Base-by-base conservation (phyloP, 2,113 vertebrate species). In the Dromaius novaehollandiae region DNA sequence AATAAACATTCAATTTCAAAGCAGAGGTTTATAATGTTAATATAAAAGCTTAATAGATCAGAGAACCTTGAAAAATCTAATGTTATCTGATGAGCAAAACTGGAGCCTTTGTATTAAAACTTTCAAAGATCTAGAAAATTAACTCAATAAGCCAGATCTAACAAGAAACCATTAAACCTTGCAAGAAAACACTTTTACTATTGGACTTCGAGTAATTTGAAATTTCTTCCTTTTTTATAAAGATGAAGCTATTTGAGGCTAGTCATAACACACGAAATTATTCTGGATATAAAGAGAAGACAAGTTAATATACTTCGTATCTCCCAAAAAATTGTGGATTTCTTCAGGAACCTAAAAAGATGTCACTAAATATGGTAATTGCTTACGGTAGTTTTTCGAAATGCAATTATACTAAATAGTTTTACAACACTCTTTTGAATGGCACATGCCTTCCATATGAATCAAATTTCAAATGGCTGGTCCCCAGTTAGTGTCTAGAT, bases 381-480 rank as follows among this genome's bases (percentile, higher is more conserved):
- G 38, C 10, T 83, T 90, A 79, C 2, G 56, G 73, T 18, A 75
- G 42, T 48, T 38, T 28, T 68, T 78, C n/a, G 84, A 73, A 92
- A 64, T 34, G 63, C 22, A 93, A 61, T 50, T 7, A 0, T 11
- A 13, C 64, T 82, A 69, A 88, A 42, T 2, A 89, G 61, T 89
- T 79, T 86, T 53, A 84, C 69, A 89, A 69, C n/a, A 65, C 73
- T 81, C 25, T 87, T 77, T 94, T 89, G 86, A 96, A 87, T 73
- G 86, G 75, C 68, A 81, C 28, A 2, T 56, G 73, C 61, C 73
- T n/a, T 16, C 48, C 80, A 64, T 42, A 40, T 20, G 26, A 96
- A 91, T 8, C 66, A 53, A 83, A 78, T 14, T 1, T 61, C 90
- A 82, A 81, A 77, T 68, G 80, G 78, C 80, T 75, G 50, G 61